phyloP scores from a whole-genome alignment of 53 echinoderm and acorn worm genomes.

The Henricia sp. region DNA sequence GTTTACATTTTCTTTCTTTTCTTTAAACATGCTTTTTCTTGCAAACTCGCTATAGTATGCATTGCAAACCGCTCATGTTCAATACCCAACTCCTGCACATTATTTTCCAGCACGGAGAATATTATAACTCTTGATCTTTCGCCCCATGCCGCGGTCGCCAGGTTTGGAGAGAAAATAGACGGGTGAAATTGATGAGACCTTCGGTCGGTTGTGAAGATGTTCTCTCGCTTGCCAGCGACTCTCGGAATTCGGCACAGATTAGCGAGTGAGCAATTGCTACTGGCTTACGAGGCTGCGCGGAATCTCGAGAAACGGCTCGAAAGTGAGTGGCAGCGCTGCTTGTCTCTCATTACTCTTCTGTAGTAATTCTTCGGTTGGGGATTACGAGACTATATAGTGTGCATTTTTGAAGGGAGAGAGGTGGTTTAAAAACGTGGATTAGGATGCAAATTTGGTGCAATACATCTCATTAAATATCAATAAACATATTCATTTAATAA shows the following conservation, averaged over 20 bases:
- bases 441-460: too few species aligned
- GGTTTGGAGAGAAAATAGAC: not conserved
- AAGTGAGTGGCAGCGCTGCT: slow-evolving; percentile 18
- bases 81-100: not conserved
- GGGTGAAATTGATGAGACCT: slow-evolving; percentile 46
- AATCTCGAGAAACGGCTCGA: not conserved
- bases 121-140: slow-evolving; percentile 11
- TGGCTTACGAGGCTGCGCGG: not conserved
- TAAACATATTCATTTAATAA: too few species aligned
- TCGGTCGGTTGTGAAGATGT: slow-evolving; percentile 7
- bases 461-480: too few species aligned
- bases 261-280: slow-evolving; percentile 35
- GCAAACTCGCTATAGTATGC: not conserved
- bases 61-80: not conserved
- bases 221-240: slow-evolving; percentile 22
- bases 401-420: too few species aligned
- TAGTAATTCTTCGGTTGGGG: not conserved
- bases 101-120: not conserved
- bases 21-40: not conserved
- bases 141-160: slow-evolving; percentile 35
- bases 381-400: not conserved
- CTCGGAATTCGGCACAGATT: slow-evolving; percentile 35
- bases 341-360: not conserved
- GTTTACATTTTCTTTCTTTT: not conserved
- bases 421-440: too few species aligned